Evolutionary conservation across 2,888 invertebrate genomes (phyloP), one percentile per base, ranked within the genome.

Genomic region (Bimastos eiseni): DNA sequence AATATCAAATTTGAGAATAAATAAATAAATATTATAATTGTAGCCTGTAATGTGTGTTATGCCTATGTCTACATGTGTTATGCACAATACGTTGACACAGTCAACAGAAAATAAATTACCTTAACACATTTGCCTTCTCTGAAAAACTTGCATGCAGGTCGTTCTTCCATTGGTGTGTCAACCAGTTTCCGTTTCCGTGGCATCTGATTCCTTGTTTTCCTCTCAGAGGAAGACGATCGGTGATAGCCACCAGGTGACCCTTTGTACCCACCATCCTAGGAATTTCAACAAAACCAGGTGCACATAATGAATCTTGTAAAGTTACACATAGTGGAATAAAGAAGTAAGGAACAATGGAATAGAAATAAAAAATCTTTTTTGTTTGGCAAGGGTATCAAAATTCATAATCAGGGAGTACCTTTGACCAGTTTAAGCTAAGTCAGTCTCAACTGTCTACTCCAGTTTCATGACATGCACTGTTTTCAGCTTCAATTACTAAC

Each of bases 61-160:
- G 8, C 13, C 30, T 6, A 70, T 13, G 13, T 70, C 30, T n/a
- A 70, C n/a, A 49, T 70, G 70, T n/a, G n/a, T n/a, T 6, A 41
- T 41, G 6, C 30, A 70, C n/a, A n/a, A 70, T 70, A 8, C 30
- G 17, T n/a, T n/a, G 70, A n/a, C 24, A 36, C n/a, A n/a, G n/a
- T n/a, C n/a, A 89, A 30, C 70, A 2, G 70, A 70, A 36, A 36
- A 89, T 36, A 21, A 37, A 49, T 90, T 92, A 95, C 95, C 94
- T 95, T 95, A 55, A 94, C 93, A 95, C 98, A 98, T 95, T 97
- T 97, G 91, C 98, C 98, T 95, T 98, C 98, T 96, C 97, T 96
- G 94, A 96, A 98, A 95, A 97, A 98, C 92, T 97, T 96, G 94
- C 98, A 98, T 19, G 90, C 90, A 30, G 89, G 89, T 89, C 89